Base-by-base conservation (phyloP, 1,140 invertebrate genomes). In the Lordiphosa collinella region DNA sequence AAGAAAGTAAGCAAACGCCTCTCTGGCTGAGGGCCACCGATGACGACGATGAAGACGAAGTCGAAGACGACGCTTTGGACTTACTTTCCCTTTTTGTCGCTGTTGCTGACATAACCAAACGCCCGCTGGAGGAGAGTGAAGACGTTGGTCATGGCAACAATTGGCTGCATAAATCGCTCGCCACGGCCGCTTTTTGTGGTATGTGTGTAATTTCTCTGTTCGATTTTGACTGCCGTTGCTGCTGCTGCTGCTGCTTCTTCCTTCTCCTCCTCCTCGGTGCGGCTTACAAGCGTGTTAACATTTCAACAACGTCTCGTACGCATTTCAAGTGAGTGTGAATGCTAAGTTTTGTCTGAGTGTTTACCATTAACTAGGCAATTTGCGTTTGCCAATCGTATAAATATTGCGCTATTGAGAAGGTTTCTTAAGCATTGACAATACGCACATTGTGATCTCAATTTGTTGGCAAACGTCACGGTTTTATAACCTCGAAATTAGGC, bases 61-160 rank as follows among this genome's bases (percentile, higher is more conserved):
- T 43, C 54, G 51, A 73, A 73, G 69, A 59, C 71, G 75, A 65
- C 50, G 67, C 66, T 76, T 76, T 80, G 71, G 57, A 76, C 76
- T 80, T 80, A 80, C 76, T 80, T 80, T 80, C 76, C 78, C 78
- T 80, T 80, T 80, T 82, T 71, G 71, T 67, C 61, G 68, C 76
- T 43, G 47, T 36, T 29, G 66, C 78, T 80, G 78, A 80, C 76
- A 82, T 80, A 82, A 80, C 72, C 52, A 71, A 67, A 46, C 55
- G 35, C 37, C 35, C 54, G 47, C 38, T 50, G 48, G 34, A 63
- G 36, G 4, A 43, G 10, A n/a, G 22, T 4, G 58, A 31, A 43
- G 34, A 22, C 11, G 34, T n/a, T 13, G 8, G 41, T 29, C 41
- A 13, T 6, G 31, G 29, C 37, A 40, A 31, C 52, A 58, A 79